Percentiles rank a stretch among this genome's conserved stretches.
phyloP scores from a whole-genome alignment of 2,113 vertebrate genomes.

The Zosterops japonicus region DNA sequence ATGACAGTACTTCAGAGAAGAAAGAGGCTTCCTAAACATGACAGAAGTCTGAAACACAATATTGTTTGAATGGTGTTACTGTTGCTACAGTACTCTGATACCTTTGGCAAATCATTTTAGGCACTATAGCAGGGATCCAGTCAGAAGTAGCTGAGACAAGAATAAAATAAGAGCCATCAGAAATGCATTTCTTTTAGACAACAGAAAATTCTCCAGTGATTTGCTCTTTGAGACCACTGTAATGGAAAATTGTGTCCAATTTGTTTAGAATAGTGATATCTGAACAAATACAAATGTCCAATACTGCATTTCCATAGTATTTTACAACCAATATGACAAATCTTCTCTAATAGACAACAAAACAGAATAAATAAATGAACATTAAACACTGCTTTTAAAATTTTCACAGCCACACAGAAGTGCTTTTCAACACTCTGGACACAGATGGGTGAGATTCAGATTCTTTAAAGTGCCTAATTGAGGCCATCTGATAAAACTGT shows the following conservation, averaged over 20 bases:
- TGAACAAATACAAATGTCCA: background rate
- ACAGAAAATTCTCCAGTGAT: background rate
- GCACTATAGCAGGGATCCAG: background rate
- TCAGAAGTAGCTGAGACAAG: background rate
- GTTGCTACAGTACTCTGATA: background rate
- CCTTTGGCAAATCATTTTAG: background rate
- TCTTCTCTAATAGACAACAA: background rate
- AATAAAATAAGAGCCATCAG: background rate
- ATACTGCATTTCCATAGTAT: background rate
- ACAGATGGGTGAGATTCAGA: background rate
- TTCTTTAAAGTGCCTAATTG: background rate
- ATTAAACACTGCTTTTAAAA: background rate
- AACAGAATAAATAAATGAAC: background rate
- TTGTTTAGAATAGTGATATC: background rate
- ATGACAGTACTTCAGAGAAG: background rate
- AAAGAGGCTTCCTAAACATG: background rate
- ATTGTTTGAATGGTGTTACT: background rate
- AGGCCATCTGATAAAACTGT: background rate
- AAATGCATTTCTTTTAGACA: background rate
- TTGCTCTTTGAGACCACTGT: background rate
- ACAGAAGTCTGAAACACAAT: background rate
- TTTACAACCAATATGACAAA: background rate
- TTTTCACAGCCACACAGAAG: background rate
- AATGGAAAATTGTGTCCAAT: background rate
- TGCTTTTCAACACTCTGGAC: background rate